Evolutionary conservation across 2,888 invertebrate genomes (phyloP), one percentile per base, ranked within the genome.

Genomic region (Pandemis cinnamomeana): DNA sequence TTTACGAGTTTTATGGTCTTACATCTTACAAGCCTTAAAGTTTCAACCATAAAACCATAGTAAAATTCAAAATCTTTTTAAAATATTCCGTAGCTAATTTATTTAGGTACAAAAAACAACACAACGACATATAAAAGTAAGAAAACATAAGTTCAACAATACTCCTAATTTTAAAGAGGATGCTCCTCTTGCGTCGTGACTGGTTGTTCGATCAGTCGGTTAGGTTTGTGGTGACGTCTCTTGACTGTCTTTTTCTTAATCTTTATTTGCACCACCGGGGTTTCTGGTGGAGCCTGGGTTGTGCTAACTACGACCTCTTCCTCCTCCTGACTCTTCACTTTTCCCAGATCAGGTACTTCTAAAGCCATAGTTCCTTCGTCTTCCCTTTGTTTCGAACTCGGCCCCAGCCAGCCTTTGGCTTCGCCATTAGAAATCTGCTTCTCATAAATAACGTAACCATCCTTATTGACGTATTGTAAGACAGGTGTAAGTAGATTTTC

Each of bases 381-480:
- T 3, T 69, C 68, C 8, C 10, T 41, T 2, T 66, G 62, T 11
- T 73, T 27, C 44, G 8, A 75, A 55, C 13, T 55, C 7, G 53
- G 42, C n/a, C 67, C 62, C 7, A 78, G 55, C 93, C 93, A 93
- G 76, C 89, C 85, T 13, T 86, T 89, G 0, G 93, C 93, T 83
- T 93, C 92, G 5, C 78, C 83, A 77, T 89, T 90, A 2, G 89
- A 83, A 70, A 93, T 92, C 58, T 87, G 82, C 78, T 91, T 93
- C 78, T 93, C 92, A 78, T 85, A 93, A 77, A 93, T 90, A 0
- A 93, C 93, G 72, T 92, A 93, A 0, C 93, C 93, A 71, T 93
- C 92, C 69, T 91, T 91, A 0, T 91, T 93, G 0, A 93, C 91
- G 66, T 93, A 93, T 73, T 93, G 93, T 2, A 93, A 79, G 10